Conservation (phyloP, 2,888 invertebrate species). For the Argyra leucocephala region DNA sequence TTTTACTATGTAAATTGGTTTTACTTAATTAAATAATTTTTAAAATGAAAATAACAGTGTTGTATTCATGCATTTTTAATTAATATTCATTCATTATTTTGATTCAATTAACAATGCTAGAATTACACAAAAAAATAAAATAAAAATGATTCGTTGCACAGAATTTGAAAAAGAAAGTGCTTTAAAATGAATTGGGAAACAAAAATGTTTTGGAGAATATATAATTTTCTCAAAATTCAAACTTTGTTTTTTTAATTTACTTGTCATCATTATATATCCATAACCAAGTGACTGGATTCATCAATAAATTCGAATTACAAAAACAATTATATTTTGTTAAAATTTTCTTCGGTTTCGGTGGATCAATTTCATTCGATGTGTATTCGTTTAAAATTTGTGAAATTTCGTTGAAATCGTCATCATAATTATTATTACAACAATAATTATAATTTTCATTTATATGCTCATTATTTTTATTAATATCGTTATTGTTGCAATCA, state of each 20-base stretch:
- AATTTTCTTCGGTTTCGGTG: not conserved
- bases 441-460: not conserved
- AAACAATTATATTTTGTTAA: not conserved
- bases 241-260: not conserved
- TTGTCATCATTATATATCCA: slow-evolving; percentile 15
- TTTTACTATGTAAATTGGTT: too few relatives aligned
- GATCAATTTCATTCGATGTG: not conserved
- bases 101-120: too few relatives aligned
- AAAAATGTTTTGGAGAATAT: too few relatives aligned
- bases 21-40: too few relatives aligned
- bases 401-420: not conserved
- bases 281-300: slow-evolving; percentile 19
- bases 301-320: not conserved
- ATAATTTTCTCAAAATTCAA: too few relatives aligned
- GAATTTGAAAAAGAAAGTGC: too few relatives aligned
- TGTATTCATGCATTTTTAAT: too few relatives aligned
- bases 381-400: not conserved
- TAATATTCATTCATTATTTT: too few relatives aligned
- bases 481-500: not conserved
- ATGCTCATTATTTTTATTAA: not conserved
- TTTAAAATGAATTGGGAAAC: too few relatives aligned
- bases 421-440: not conserved
- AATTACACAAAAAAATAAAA: too few relatives aligned
- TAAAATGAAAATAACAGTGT: too few relatives aligned
- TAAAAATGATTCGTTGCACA: too few relatives aligned